phyloP scores from a whole-genome alignment of 2,888 invertebrate genomes.

The Tuta absoluta region DNA sequence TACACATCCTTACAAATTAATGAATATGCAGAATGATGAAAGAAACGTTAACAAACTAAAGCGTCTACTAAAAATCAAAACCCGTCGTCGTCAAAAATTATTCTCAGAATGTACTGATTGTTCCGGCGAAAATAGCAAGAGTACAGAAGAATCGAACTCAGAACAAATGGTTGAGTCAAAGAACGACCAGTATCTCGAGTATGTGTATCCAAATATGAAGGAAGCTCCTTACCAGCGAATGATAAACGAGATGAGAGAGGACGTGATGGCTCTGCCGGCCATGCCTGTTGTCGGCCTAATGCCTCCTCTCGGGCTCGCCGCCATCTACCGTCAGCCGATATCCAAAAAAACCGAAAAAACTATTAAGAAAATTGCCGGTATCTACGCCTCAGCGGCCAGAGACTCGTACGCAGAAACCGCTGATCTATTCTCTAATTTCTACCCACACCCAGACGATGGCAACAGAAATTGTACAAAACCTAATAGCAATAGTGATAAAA shows the following conservation, averaged over 20 bases:
- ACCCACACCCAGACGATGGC: not conserved
- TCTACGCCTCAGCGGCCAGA: conserved; percentile 36
- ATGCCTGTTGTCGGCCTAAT: conserved; percentile 28
- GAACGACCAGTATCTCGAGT: not conserved
- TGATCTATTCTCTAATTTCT: not conserved
- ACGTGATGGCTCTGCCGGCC: not conserved
- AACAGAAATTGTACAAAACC: not conserved
- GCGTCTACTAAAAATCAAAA: not conserved
- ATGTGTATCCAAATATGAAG: not conserved
- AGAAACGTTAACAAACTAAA: not conserved
- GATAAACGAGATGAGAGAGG: not conserved
- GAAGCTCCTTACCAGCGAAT: conserved; percentile 1
- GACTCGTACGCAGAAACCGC: not conserved
- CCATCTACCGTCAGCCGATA: conserved; percentile 63
- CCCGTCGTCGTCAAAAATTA: not conserved
- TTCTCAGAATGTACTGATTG: not conserved
- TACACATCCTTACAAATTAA: not conserved
- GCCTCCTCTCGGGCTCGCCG: conserved; percentile 58
- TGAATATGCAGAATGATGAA: not conserved
- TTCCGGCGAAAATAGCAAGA: not conserved
- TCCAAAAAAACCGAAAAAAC: conserved; percentile 55
- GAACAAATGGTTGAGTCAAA: not conserved
- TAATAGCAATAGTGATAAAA: not conserved
- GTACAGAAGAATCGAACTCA: not conserved
- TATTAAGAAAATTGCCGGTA: conserved; percentile 54